Conservation (phyloP, 2,797 vertebrate genomes). For the Acomys russatus region DNA sequence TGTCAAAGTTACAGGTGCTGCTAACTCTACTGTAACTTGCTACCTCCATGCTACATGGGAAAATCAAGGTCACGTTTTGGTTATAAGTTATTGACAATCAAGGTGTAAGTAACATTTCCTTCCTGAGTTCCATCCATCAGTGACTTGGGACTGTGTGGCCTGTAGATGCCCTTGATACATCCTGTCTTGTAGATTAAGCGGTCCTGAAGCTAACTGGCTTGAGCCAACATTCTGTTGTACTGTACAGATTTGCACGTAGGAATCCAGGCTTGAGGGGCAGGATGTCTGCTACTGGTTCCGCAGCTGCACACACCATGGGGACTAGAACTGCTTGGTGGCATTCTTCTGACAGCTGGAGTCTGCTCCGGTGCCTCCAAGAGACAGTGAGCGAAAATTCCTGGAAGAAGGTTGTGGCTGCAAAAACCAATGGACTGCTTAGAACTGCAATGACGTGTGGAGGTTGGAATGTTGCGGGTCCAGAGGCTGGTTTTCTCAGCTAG, state of each 20-base stretch:
- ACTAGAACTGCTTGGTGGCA: background rate
- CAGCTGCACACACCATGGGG: background rate
- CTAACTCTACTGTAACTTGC: background rate
- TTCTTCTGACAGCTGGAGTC: background rate
- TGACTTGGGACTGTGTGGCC: background rate
- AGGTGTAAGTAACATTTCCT: background rate
- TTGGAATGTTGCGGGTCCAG: background rate
- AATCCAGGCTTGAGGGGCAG: background rate
- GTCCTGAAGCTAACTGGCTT: background rate
- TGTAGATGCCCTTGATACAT: background rate
- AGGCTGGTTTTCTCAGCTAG: background rate
- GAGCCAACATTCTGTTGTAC: background rate
- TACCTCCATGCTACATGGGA: background rate
- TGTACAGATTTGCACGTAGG: background rate
- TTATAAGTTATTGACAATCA: slow-evolving; percentile 25
- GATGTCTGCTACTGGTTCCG: background rate
- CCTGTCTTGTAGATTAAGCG: background rate
- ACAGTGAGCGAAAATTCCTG: background rate
- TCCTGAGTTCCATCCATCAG: background rate
- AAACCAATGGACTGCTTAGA: background rate
- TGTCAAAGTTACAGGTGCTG: background rate
- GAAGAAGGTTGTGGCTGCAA: background rate
- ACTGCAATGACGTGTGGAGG: background rate
- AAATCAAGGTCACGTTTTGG: background rate
- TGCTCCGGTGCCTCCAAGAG: background rate